Percentiles rank a stretch among this genome's conserved stretches.
These are phyloP conservation scores for Trachelus stipa DNA, from an alignment of 2,888 invertebrate species.

Conservation along the genomic window DNA sequence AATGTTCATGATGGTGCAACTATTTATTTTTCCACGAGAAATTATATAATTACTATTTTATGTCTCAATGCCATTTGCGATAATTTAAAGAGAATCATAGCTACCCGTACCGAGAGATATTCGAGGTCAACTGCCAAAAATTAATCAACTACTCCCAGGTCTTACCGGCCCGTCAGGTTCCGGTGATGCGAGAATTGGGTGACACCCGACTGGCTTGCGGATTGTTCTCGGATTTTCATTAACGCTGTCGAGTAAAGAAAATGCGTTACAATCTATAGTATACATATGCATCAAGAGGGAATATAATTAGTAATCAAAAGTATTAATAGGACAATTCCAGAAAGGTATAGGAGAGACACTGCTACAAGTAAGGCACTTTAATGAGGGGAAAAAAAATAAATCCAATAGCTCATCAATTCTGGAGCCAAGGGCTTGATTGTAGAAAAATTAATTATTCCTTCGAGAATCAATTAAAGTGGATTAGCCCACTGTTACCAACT, in stretches of 20 bases:
- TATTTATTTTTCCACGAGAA: neutral
- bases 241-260: too few species aligned
- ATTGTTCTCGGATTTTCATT: too few species aligned
- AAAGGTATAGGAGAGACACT: too few species aligned
- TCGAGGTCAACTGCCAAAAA: neutral
- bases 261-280: too few species aligned
- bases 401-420: neutral
- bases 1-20: neutral
- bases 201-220: too few species aligned
- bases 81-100: neutral
- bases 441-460: neutral
- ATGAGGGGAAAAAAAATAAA: neutral
- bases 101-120: too few species aligned
- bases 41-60: neutral
- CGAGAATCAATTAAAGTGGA: neutral
- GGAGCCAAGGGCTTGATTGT: neutral
- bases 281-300: too few species aligned
- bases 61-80: neutral
- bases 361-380: too few species aligned
- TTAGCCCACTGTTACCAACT: neutral
- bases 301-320: neutral
- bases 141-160: too few species aligned
- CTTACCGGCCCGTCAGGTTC: too few species aligned
- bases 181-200: too few species aligned
- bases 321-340: neutral